Evolutionary conservation across 2,797 vertebrate genomes (phyloP), one percentile per base, ranked within the genome.

Genomic region (Australoheros facetus): DNA sequence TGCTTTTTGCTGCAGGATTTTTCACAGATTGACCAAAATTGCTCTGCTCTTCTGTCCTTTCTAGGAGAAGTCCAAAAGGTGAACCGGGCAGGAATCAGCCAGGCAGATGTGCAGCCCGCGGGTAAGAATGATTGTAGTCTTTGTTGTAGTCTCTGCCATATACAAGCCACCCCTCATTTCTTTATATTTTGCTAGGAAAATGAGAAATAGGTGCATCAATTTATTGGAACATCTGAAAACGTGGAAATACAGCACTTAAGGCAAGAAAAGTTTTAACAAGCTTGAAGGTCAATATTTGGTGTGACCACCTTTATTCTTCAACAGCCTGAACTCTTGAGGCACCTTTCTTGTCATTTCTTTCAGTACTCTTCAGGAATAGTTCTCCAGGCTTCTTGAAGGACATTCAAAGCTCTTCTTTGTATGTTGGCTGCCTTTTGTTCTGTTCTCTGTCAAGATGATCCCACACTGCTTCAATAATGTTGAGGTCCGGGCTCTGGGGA

Each of bases 61-160:
- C 53, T 57, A 96, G 96, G 92, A 78, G 62, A 94, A 37, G 82
- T 94, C 30, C 96, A 96, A 39, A 95, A 88, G 48, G 4, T 66
- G 0, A 96, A 96, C 79, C 87, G 96, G 76, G 69, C 89, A 14
- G 95, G 92, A 88, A 93, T 96, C 87, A 94, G 93, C 73, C 96
- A 96, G 90, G 93, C 83, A 55, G 95, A 96, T 53, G 78, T 96
- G 34, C 96, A 96, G 62, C 95, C 96, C 4, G 91, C 85, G 4
- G 96, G 96, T 96, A 91, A 93, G 94, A 66, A 16, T 26, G 51
- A 7, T 19, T 1, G n/a, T n/a, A n/a, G n/a, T 64, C 3, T 9
- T 39, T 64, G 42, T 42, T 42, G 39, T 13, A 4, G 12, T 12
- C 12, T 42, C 39, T 42, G 37, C 8, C 34, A 37, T 37, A 37